Evolutionary conservation across 2,797 vertebrate genomes (phyloP).

Genomic region (Cyclopterus lumpus): DNA sequence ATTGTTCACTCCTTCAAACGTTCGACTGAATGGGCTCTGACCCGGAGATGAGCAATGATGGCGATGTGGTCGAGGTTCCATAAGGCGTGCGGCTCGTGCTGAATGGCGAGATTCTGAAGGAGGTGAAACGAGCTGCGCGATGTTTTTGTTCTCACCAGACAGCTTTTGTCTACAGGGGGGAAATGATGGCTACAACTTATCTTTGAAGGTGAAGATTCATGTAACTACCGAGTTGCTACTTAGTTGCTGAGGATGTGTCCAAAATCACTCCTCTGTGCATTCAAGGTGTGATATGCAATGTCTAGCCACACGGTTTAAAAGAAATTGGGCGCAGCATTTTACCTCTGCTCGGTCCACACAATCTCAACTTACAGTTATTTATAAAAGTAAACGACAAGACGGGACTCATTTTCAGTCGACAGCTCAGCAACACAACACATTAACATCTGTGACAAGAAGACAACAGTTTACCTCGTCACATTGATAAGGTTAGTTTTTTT

Average conservation of each 20-base stretch:
- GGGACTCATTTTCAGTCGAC: no score
- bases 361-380: not conserved
- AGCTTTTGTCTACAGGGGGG: not conserved
- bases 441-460: not conserved
- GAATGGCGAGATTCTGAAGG: slow-evolving; percentile 13
- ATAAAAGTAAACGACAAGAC: not conserved
- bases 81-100: slow-evolving; percentile 8
- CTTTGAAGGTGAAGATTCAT: slow-evolving; percentile 6
- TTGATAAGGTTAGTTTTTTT: no score
- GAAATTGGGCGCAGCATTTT: not conserved
- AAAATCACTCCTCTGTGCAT: not conserved
- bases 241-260: not conserved
- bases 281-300: not conserved
- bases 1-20: slow-evolving; percentile 13
- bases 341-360: not conserved
- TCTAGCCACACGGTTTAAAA: not conserved
- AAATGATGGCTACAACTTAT: not conserved
- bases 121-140: not conserved
- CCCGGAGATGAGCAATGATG: no score
- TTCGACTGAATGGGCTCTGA: slow-evolving; percentile 29
- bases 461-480: not conserved
- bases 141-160: slow-evolving; percentile 5
- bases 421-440: no score
- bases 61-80: slow-evolving; percentile 8
- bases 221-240: not conserved